A percentile compares a stretch with the other conserved stretches of the same genome.
Conservation (phyloP, 2,113 vertebrate species). For the Pseudopodoces humilis region DNA sequence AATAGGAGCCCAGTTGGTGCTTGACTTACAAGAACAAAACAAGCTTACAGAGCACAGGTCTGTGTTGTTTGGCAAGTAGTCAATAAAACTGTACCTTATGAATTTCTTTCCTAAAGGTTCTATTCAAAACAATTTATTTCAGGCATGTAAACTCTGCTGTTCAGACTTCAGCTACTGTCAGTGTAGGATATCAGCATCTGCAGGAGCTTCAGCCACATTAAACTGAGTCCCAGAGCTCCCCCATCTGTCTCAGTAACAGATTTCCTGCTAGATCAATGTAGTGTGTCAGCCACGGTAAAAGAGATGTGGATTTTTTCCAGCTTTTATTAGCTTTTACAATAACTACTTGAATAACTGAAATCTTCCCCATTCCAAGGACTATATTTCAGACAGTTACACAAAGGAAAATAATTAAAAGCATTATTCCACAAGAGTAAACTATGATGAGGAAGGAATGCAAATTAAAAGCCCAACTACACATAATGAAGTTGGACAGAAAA, state of each 20-base stretch:
- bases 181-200: not conserved
- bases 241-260: constrained; percentile 76
- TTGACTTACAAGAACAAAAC: constrained; percentile 78
- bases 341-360: constrained; percentile 19
- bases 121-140: constrained; percentile 86
- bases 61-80: constrained; percentile 78
- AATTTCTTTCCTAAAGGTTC: constrained; percentile 83
- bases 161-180: constrained; percentile 74
- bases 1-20: constrained; percentile 67
- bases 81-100: constrained; percentile 82
- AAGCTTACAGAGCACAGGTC: constrained; percentile 72
- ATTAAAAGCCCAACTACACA: not conserved
- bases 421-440: not conserved
- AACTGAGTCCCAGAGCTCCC: constrained; percentile 81
- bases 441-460: not conserved
- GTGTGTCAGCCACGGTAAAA: constrained; percentile 31
- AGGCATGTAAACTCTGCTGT: constrained; percentile 77
- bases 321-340: constrained; percentile 33
- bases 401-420: constrained; percentile 11
- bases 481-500: not conserved
- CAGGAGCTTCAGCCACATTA: constrained; percentile 18
- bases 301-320: constrained; percentile 1
- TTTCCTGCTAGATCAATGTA: constrained; percentile 64
- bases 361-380: not conserved
- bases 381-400: not conserved